Evolutionary conservation across 1,140 invertebrate genomes (phyloP), one percentile per base, ranked within the genome.

Genomic region (Philotrypesis tridentata): DNA sequence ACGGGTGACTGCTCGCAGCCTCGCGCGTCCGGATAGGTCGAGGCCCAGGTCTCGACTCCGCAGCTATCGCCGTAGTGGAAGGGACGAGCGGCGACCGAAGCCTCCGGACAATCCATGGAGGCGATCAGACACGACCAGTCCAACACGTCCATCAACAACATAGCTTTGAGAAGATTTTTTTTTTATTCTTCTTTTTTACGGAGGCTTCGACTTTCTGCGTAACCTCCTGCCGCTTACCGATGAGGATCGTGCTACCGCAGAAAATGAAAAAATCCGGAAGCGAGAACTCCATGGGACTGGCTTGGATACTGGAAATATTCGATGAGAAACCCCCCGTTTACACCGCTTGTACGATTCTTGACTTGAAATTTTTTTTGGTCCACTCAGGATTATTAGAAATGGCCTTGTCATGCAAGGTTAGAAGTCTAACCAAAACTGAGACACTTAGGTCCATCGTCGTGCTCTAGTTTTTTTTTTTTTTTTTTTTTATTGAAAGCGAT

Each of bases 41-140:
- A 60, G 60, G 84, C 75, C 92, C 92, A 92, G 21, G 84, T 89
- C 72, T 91, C 89, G 9, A 91, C 91, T 12, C 92, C 91, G 55
- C 85, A 85, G 1, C 75, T 67, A 7, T 83, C 71, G 2, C 81
- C 83, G 33, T 89, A 89, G 11, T 83, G 79, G 9, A 87, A 89
- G 14, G 83, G 74, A 4, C 21, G 21, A 5, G 48, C 17, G 6
- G n/a, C 21, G 17, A 7, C 48, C 7, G 17, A 21, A 17, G 48
- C 21, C 27, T 37, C 9, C 0, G 60, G 55, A 9, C 31, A 83
- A 79, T 8, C 72, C 17, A n/a, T 86, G 1, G 17, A 11, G 14
- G 43, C n/a, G 2, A 60, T 80, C 29, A 87, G 33, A 33, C 85
- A 82, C 0, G 84, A 82, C 87, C 88, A 88, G 2, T 88, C 85